Evolutionary conservation across 2,797 vertebrate genomes (phyloP).

Genomic region (Anniella stebbinsi): DNA sequence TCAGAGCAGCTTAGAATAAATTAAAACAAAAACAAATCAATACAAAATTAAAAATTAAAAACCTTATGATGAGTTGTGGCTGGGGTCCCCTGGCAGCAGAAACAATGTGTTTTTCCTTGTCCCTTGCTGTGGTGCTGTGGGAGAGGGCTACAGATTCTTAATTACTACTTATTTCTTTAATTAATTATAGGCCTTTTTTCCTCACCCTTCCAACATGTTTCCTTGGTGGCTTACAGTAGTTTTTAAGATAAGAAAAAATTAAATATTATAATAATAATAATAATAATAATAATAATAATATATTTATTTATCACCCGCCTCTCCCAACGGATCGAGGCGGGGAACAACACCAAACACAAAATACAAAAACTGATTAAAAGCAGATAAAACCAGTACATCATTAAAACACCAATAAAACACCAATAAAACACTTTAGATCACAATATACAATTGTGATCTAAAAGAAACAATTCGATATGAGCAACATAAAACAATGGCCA

Average conservation of each 20-base stretch:
- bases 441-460: background rate
- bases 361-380: too few relatives aligned
- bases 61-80: background rate
- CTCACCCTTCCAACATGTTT: background rate
- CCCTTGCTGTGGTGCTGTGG: background rate
- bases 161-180: background rate
- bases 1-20: background rate
- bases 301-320: too few relatives aligned
- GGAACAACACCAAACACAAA: too few relatives aligned
- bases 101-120: background rate
- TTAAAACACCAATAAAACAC: too few relatives aligned
- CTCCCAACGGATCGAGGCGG: too few relatives aligned
- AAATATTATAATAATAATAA: too few relatives aligned
- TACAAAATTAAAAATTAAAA: background rate
- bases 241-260: background rate
- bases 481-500: background rate
- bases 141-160: background rate
- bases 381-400: too few relatives aligned
- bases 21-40: conserved; percentile 1
- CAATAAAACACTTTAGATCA: too few relatives aligned
- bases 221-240: background rate
- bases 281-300: too few relatives aligned
- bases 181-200: background rate
- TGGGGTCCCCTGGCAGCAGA: background rate
- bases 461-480: background rate